Conservation (phyloP, 2,797 vertebrate genomes). For the Smutsia temminckii region DNA sequence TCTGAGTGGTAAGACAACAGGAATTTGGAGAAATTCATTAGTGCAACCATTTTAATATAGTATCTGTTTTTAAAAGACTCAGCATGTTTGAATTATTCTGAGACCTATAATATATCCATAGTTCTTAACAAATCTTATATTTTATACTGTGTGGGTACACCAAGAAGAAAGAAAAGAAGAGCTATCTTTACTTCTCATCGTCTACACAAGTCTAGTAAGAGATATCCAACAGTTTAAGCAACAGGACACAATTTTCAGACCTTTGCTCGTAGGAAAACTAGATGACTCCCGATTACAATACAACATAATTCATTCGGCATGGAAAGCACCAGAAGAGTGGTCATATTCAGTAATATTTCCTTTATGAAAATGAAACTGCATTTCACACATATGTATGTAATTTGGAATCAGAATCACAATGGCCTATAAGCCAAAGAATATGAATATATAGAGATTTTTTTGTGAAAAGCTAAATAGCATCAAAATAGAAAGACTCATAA, state of each 20-base stretch:
- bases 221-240: background rate
- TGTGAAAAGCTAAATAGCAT: constrained; percentile 3
- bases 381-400: constrained; percentile 33
- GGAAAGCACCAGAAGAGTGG: background rate
- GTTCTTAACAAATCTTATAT: constrained; percentile 3
- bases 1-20: background rate
- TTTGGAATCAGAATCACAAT: constrained; percentile 45
- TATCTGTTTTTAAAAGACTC: background rate
- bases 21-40: background rate
- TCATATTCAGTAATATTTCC: constrained; percentile 1
- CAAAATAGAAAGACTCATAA: constrained; percentile 50
- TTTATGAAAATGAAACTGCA: constrained; percentile 39
- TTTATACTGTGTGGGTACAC: background rate
- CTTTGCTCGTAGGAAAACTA: constrained; percentile 24
- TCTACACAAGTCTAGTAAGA: constrained; percentile 2
- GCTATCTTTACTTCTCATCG: background rate
- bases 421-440: background rate
- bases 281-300: background rate
- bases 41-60: background rate
- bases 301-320: constrained; percentile 39
- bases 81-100: background rate
- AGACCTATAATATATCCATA: background rate
- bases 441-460: background rate
- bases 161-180: background rate
- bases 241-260: constrained; percentile 10